Evolutionary conservation across 2,113 vertebrate genomes (phyloP), one percentile per base, ranked within the genome.

Genomic region (Cairina moschata): DNA sequence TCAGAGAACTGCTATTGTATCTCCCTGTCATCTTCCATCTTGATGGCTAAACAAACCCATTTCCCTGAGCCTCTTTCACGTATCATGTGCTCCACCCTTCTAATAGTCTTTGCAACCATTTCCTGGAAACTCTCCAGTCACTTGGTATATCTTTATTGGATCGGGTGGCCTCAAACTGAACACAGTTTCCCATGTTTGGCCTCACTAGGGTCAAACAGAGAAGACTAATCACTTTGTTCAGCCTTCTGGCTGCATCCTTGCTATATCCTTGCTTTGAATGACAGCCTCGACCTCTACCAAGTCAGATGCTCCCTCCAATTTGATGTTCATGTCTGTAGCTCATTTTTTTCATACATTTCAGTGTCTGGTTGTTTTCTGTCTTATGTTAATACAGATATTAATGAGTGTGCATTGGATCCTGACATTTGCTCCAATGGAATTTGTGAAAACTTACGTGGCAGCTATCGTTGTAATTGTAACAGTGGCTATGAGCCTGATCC

Each of bases 321-420:
- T 65, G 26, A 40, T 54, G 6, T 15, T 80, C 16, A 14, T 17
- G 18, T 17, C 26, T 85, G 2, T 66, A 11, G 22, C 42, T 31
- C 4, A 26, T 5, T 4, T 26, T 52, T 71, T 52, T 40, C 4
- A 1, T 40, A 4, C 9, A 40, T 77, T 46, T 36, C 23, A 38
- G 38, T 59, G 9, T 26, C 21, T 90, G 16, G 8, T 59, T 69
- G 8, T 32, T 26, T 69, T 83, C 8, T 76, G 12, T 36, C 10
- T 36, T 89, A 18, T 86, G 67, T 73, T 94, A 58, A 67, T 96
- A 18, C 95, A 98, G 98, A 98, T 90, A 98, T 98, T 69, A 98
- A 98, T 16, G 98, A 98, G 83, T 98, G 98, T 94, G 98, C 97
- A 38, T 90, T 98, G 96, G 97, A 98, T 93, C 98, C 98, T 80